Percentiles rank a stretch among this genome's conserved stretches.
These are phyloP conservation scores for Portevinia maculata DNA, from an alignment of 2,888 invertebrate species.

Conservation along the genomic window DNA sequence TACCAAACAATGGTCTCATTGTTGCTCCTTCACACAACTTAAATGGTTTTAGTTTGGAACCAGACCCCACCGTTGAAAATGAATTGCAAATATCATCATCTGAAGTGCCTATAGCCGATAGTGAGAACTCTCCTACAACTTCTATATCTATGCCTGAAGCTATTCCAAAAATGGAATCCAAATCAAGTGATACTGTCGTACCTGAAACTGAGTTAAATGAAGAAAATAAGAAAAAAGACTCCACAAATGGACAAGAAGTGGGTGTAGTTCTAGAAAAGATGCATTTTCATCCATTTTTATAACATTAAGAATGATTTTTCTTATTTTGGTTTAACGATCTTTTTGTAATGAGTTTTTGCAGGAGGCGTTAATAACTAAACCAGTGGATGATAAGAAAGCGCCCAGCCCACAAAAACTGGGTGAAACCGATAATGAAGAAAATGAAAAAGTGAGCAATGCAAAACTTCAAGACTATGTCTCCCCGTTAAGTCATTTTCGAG, in stretches of 20 bases:
- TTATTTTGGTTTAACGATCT: constrained; percentile 29
- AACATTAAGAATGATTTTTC: constrained; percentile 18
- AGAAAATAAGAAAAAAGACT: constrained; percentile 14
- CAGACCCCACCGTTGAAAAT: constrained; percentile 16
- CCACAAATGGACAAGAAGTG: constrained; percentile 64
- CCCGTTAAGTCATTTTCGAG: constrained; percentile 49
- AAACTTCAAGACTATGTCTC: constrained; percentile 67
- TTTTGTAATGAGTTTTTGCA: constrained; percentile 71
- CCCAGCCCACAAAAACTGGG: neutral
- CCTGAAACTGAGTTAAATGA: constrained; percentile 44
- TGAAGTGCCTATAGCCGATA: constrained; percentile 26
- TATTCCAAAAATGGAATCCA: constrained; percentile 26
- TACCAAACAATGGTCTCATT: neutral
- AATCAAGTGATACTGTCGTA: constrained; percentile 40
- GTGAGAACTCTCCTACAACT: constrained; percentile 17
- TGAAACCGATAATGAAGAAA: constrained; percentile 9
- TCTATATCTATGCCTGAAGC: constrained; percentile 42
- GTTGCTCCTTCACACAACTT: constrained; percentile 11
- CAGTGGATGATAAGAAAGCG: constrained; percentile 28
- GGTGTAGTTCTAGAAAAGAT: constrained; percentile 68
- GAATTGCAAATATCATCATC: neutral
- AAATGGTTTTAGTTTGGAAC: neutral
- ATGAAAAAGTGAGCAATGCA: constrained; percentile 35
- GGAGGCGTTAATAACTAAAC: constrained; percentile 54
- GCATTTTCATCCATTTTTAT: constrained; percentile 54